Base-by-base conservation (phyloP, 2,888 invertebrate species). In the Ptilodon capucinus region DNA sequence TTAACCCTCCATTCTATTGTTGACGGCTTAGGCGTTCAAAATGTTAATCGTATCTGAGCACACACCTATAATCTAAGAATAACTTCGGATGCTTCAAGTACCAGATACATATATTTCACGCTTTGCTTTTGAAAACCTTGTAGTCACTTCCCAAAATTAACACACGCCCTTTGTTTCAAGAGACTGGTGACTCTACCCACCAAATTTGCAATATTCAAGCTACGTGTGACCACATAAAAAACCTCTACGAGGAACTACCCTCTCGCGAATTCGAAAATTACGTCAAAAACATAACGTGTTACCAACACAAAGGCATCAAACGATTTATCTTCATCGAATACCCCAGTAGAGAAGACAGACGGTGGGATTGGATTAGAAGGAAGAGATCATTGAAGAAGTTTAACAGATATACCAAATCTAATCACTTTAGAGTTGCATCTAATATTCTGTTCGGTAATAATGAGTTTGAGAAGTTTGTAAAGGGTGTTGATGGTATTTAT, bases 121-220 rank as follows among this genome's bases (percentile, higher is more conserved):
- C n/a, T n/a, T n/a, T n/a, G n/a, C n/a, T n/a, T n/a, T n/a, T n/a
- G n/a, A n/a, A n/a, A n/a, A n/a, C n/a, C n/a, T n/a, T n/a, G n/a
- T n/a, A n/a, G n/a, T n/a, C n/a, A n/a, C 13, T 19, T 39, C 17
- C 39, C 21, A 7, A 59, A 57, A 60, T 41, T 73, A 66, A 73
- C 64, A 50, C 66, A 46, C 46, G 34, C 46, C 62, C 54, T 82
- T 82, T 74, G 71, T 74, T 82, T 82, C 83, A 84, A 86, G 85
- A 86, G 83, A 72, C 70, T 60, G 36, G 63, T 68, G 72, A 76
- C 34, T 11, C 55, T 16, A 38, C 65, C 34, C 36, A 17, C 42
- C 47, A 58, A 35, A 42, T 81, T 2, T 84, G 84, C 47, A 77
- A 84, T 54, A 56, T 84, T 18, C 54, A 68, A 42, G 71, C 73